Evolutionary conservation across 2,797 vertebrate genomes (phyloP).

Genomic region (Gambusia yucatana): DNA sequence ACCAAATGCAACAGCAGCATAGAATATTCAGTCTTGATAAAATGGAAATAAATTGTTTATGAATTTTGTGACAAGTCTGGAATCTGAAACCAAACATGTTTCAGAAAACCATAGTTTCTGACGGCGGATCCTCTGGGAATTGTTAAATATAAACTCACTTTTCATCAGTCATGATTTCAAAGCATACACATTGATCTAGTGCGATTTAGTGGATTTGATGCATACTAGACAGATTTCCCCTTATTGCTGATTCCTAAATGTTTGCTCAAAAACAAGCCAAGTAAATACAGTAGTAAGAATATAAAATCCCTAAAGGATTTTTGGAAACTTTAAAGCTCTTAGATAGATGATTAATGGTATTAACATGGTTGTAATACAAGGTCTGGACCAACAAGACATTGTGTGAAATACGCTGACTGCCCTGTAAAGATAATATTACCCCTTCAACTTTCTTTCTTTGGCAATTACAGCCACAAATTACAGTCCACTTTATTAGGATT

Average conservation of each 20-base stretch:
- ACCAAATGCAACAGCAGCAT: neutral
- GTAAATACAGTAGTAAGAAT: neutral
- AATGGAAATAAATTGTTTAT: neutral
- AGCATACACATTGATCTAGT: neutral
- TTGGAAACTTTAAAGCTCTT: neutral
- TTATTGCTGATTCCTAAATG: neutral
- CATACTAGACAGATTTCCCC: neutral
- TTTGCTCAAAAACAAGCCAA: neutral
- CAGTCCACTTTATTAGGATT: neutral
- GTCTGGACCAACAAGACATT: neutral
- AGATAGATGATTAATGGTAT: neutral
- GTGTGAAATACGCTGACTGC: neutral
- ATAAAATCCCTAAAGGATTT: neutral
- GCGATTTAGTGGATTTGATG: neutral
- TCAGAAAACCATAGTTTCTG: neutral
- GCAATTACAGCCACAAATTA: neutral
- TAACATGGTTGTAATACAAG: neutral
- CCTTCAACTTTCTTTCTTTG: neutral
- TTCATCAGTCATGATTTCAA: neutral
- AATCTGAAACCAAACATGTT: neutral
- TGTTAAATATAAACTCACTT: neutral
- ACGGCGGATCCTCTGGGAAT: neutral
- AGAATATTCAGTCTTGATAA: neutral
- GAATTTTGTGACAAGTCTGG: neutral
- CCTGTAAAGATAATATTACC: neutral